phyloP scores from a whole-genome alignment of 2,113 vertebrate species.

The Catharus minimus region DNA sequence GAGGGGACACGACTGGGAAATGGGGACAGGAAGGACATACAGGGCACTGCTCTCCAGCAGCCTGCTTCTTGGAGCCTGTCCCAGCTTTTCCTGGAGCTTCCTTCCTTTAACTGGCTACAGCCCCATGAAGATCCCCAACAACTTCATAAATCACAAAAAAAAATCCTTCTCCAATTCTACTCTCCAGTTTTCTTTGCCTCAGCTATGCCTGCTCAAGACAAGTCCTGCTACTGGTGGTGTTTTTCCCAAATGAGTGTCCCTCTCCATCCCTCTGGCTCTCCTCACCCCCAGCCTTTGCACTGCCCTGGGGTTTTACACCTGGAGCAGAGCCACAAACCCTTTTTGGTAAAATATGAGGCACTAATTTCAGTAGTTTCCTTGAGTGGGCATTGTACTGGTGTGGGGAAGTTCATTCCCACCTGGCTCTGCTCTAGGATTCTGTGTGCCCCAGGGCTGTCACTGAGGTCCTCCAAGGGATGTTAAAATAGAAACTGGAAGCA shows the following conservation, averaged over 20 bases:
- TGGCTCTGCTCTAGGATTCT: background rate
- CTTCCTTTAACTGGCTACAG: background rate
- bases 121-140: too few species aligned
- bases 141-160: background rate
- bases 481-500: background rate
- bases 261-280: background rate
- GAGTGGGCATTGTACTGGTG: background rate
- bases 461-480: background rate
- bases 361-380: background rate
- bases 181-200: background rate
- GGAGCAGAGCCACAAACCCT: background rate
- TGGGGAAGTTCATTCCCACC: background rate
- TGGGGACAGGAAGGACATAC: fast-evolving
- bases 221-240: background rate
- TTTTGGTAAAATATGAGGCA: background rate
- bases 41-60: background rate
- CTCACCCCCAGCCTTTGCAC: background rate
- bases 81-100: background rate
- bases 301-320: background rate
- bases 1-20: background rate
- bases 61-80: fast-evolving
- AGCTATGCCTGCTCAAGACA: background rate
- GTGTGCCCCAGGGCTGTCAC: background rate
- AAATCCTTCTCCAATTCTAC: background rate
- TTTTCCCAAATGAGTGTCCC: background rate